Conservation (phyloP, 1,140 invertebrate species). For the Heliothis subflexa region DNA sequence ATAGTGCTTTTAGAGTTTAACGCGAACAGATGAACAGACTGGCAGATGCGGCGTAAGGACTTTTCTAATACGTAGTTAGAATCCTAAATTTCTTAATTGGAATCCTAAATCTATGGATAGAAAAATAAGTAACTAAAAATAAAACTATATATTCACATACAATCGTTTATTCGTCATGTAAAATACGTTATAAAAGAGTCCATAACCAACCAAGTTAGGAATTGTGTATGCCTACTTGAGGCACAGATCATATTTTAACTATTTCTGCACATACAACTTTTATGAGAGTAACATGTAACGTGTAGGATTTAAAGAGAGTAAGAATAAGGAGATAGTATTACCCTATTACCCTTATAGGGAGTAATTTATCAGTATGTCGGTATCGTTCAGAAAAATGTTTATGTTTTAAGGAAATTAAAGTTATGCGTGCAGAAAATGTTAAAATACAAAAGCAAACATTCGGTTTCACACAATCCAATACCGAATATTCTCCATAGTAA, state of each 20-base stretch:
- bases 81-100: no score
- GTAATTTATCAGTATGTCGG: not conserved
- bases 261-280: conserved; percentile 29
- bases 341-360: conserved; percentile 4
- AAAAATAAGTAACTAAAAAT: conserved; percentile 36
- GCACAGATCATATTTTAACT: not conserved
- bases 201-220: conserved; percentile 45
- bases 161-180: conserved; percentile 62
- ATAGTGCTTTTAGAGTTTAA: no score
- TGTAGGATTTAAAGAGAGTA: no score
- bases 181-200: conserved; percentile 62
- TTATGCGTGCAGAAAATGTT: not conserved
- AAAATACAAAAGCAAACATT: conserved; percentile 6
- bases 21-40: no score
- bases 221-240: not conserved
- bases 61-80: not conserved
- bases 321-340: not conserved
- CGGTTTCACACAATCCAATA: conserved; percentile 15
- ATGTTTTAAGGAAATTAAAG: no score
- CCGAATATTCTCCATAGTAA: not conserved
- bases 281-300: not conserved
- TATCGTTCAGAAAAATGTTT: no score
- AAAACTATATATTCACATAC: conserved; percentile 52
- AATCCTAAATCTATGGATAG: no score
- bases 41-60: no score